Base-by-base conservation (phyloP, 2,113 vertebrate genomes). In the Egretta garzetta region DNA sequence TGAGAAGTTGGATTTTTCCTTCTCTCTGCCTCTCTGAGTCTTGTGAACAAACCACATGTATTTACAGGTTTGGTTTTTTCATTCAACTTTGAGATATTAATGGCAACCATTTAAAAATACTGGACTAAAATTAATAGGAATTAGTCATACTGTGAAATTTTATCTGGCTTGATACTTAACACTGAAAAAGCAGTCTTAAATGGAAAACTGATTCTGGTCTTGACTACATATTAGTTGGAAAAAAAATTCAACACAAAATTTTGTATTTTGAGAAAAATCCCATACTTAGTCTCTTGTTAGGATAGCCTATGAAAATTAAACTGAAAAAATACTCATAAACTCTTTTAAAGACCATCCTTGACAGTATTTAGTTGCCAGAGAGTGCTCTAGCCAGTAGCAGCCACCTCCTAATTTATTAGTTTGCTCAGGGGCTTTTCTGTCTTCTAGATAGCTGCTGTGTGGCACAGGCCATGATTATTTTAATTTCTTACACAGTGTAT, bases 241-340 rank as follows among this genome's bases (percentile, higher is more conserved):
- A 70, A 73, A 62, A 30, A 59, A 23, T 2, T 10, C 5, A 43
- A 56, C 12, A n/a, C 3, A 64, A 53, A 56, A 6, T 72, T 5
- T 24, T 12, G 4, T 21, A n/a, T 52, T 81, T 85, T 55, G 17
- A 68, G 85, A 87, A 87, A 62, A 66, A 8, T 4, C 23, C 7
- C 60, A 1, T 50, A 22, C 1, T 50, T 68, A 9, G 1, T 39
- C 1, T 32, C 1, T 30, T 58, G 17, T 60, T 41, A 22, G 23
- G 5, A 37, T 37, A 43, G 0, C 9, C 17, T 71, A 20, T 22
- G 91, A 45, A 26, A 79, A 32, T 18, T 35, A 10, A 77, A 68
- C 2, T 5, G 17, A 19, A 49, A 43, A 55, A 27, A 16, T 5
- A 4, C 21, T 79, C 23, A 22, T 8, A 50, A 45, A 4, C 8